These are phyloP conservation scores for Callosobruchus maculatus DNA, from an alignment of 2,888 invertebrate species.

Conservation along the genomic window DNA sequence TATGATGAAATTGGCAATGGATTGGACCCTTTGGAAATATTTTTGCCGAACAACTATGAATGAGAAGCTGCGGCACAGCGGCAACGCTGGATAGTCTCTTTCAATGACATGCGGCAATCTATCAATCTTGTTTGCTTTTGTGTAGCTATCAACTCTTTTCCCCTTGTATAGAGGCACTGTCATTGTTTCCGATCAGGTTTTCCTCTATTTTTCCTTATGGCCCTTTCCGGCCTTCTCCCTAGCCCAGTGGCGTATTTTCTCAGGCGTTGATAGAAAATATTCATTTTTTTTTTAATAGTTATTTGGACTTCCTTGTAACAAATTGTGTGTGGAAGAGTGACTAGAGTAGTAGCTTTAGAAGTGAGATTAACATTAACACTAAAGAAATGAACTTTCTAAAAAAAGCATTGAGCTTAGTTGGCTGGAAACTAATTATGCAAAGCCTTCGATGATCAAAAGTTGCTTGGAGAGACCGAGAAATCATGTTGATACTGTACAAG, in stretches of 20 bases:
- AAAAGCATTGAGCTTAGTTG: too few relatives aligned
- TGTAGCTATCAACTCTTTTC: constrained; percentile 24
- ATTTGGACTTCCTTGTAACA: too few relatives aligned
- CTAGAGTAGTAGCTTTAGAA: too few relatives aligned
- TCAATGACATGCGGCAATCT: constrained; percentile 26
- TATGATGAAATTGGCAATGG: too few relatives aligned
- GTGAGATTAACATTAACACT: too few relatives aligned
- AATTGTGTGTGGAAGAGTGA: too few relatives aligned
- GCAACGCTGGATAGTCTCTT: constrained; percentile 21
- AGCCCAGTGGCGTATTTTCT: background rate
- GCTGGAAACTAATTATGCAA: too few relatives aligned
- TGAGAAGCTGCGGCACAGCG: background rate
- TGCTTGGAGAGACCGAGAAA: too few relatives aligned
- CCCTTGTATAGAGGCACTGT: constrained; percentile 15
- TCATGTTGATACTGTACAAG: too few relatives aligned
- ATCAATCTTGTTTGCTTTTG: constrained; percentile 32
- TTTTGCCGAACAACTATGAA: background rate
- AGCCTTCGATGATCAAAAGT: too few relatives aligned
- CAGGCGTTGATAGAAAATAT: background rate
- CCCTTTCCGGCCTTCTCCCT: background rate
- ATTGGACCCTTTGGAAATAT: background rate
- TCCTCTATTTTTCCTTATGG: constrained; percentile 3
- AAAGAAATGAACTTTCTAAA: too few relatives aligned
- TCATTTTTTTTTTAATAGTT: background rate
- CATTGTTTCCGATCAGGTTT: constrained; percentile 20